Base-by-base conservation (phyloP, 2,888 invertebrate genomes). In the Pyrgus malvae region DNA sequence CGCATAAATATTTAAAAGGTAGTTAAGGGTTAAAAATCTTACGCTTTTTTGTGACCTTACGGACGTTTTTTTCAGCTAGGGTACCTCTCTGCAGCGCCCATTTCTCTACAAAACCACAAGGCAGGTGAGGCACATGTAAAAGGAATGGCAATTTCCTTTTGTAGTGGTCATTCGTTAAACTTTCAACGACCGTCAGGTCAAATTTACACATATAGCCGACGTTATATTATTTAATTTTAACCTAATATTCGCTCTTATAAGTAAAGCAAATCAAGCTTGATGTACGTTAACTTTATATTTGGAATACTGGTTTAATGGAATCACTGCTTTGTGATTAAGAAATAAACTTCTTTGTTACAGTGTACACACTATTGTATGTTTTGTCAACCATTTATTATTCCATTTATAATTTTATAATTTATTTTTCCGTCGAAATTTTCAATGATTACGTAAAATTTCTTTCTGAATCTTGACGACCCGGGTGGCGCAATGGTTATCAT, bases 91-190 rank as follows among this genome's bases (percentile, higher is more conserved):
- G n/a, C n/a, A n/a, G n/a, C n/a, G n/a, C n/a, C n/a, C n/a, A n/a
- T n/a, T n/a, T n/a, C n/a, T n/a, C 33, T 44, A 25, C 44, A 40
- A 44, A 49, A 16, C 38, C 65, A 59, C 69, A 69, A 70, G 70
- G 70, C 70, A 76, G 74, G 76, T 72, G 73, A 71, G n/a, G 74
- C 69, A 68, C 74, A 72, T 75, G 71, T 69, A 66, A 65, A 65
- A 63, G 73, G 65, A 70, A 72, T 66, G 70, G 77, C 76, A 81
- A 80, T 79, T 76, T 80, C 76, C 80, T 80, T 80, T 82, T 77
- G 80, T 75, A 77, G 77, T 70, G 68, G 67, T 68, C 73, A 75
- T 80, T 81, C 80, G 80, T 83, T 82, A 83, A 82, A 78, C 72
- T 81, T 82, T 80, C 77, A 83, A 74, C 66, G 70, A 68, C 56